Evolutionary conservation across 2,888 invertebrate genomes (phyloP).

Genomic region (Coleophora flavipennella): DNA sequence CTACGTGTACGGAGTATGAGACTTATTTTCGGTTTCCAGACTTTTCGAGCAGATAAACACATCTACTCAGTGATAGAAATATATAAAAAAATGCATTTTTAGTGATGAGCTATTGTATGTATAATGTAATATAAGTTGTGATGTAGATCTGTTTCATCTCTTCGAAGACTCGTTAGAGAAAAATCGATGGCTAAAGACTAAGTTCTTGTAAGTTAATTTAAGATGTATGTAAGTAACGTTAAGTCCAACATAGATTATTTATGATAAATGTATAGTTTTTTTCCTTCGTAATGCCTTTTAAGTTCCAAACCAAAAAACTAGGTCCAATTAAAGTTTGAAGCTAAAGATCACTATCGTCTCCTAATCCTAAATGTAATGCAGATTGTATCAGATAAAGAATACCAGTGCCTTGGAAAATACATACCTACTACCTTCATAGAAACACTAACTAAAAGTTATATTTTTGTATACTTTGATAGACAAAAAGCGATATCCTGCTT

Average conservation of each 20-base stretch:
- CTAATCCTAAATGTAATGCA: conserved; percentile 14
- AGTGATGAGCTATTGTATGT: conserved; percentile 67
- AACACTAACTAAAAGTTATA: conserved; percentile 49
- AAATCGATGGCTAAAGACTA: conserved; percentile 70
- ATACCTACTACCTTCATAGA: conserved; percentile 52
- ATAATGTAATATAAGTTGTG: conserved; percentile 44
- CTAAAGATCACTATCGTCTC: neutral
- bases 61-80: conserved; percentile 65
- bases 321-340: conserved; percentile 37
- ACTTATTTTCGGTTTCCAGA: conserved; percentile 61
- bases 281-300: conserved; percentile 56
- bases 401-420: conserved; percentile 71
- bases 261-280: conserved; percentile 61
- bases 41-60: conserved; percentile 71
- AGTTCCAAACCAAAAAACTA: conserved; percentile 60
- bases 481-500: conserved; percentile 43
- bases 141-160: conserved; percentile 71
- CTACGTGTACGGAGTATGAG: conserved; percentile 24
- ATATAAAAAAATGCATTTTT: conserved; percentile 67
- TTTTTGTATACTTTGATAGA: conserved; percentile 62
- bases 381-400: conserved; percentile 47
- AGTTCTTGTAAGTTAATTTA: conserved; percentile 56
- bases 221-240: conserved; percentile 53
- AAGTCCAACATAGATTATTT: conserved; percentile 67
- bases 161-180: conserved; percentile 65